Base-by-base conservation (phyloP, 53 echinoderm and acorn worm genomes). In the Apostichopus leukothele region DNA sequence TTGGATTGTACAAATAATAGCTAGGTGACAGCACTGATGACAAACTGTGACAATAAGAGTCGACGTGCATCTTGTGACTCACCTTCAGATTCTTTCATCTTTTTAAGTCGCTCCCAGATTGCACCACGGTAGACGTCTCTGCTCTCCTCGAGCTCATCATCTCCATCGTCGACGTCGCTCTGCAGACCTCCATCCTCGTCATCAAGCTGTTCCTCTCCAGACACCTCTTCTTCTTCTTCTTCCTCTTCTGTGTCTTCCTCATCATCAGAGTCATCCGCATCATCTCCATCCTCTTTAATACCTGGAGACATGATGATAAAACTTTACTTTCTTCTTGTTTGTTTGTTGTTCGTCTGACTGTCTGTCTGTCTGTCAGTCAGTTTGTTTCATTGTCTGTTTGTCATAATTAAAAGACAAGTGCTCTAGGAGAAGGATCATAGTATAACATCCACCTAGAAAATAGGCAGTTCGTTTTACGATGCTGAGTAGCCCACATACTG, bases 241-340 rank as follows among this genome's bases (percentile, higher is more conserved):
- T 74, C 75, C 14, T 91, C 90, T 5, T 90, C 94, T 1, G 79
- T 76, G 21, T 52, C 52, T 2, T 88, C 84, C 18, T 50, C 60
- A n/a, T 74, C 80, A 10, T 91, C 88, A 66, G 76, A 67, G 22
- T 76, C 78, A 18, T n/a, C 26, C 7, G 0, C 11, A 20, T 60
- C 61, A 4, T 86, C 79, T 10, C 53, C 79, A 27, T 89, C 76
- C 51, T 83, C 59, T 78, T 53, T 53, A 8, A 63, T 11, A 9
- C 23, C 18, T 8, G 84, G 50, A 25, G n/a, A 26, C 13, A 27
- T 59, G 57, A 8, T 63, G 12, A 63, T 13, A 4, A 63, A 63
- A 63, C 10, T 63, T 63, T 63, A 3, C 3, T 39, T 39, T 39
- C 39, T 39, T 39, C 39, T 39, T 39, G 39, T 39, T 39, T 39